These are phyloP conservation scores for Timandra comae DNA, from an alignment of 2,888 invertebrate genomes.

Conservation along the genomic window DNA sequence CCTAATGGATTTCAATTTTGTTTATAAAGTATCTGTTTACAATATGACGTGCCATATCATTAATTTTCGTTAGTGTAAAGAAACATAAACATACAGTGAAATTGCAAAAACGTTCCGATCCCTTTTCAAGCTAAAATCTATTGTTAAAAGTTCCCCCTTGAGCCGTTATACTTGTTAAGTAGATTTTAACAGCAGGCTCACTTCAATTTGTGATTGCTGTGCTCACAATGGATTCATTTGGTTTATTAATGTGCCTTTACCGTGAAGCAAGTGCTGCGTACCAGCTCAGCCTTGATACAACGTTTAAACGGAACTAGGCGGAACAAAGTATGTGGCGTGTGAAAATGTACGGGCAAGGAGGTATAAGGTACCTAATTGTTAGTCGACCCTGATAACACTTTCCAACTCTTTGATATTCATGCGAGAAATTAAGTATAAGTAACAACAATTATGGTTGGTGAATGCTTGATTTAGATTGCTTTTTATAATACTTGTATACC, in stretches of 20 bases:
- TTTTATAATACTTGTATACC: too few relatives aligned
- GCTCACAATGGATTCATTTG: conserved; percentile 24
- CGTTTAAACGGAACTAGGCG: conserved; percentile 21
- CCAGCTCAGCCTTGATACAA: conserved; percentile 24
- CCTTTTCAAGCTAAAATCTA: conserved; percentile 24
- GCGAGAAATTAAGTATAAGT: neutral
- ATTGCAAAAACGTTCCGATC: conserved; percentile 19
- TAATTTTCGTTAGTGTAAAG: conserved; percentile 10
- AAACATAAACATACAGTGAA: conserved; percentile 25
- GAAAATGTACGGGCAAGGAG: conserved; percentile 12
- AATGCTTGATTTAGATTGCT: too few relatives aligned
- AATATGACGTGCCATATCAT: neutral
- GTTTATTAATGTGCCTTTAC: conserved; percentile 22
- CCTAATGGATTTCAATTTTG: too few relatives aligned
- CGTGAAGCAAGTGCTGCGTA: conserved; percentile 19
- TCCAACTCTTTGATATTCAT: conserved; percentile 2
- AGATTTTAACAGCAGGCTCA: conserved; percentile 26
- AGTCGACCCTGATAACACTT: conserved; percentile 14
- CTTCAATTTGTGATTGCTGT: conserved; percentile 31
- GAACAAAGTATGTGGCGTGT: conserved; percentile 30
- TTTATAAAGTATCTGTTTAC: too few relatives aligned
- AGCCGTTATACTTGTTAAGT: conserved; percentile 26
- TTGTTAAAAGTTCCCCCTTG: conserved; percentile 25
- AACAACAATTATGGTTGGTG: too few relatives aligned
- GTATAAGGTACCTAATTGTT: conserved; percentile 9